Base-by-base conservation (phyloP, 2,113 vertebrate genomes). In the Nothocercus julius region DNA sequence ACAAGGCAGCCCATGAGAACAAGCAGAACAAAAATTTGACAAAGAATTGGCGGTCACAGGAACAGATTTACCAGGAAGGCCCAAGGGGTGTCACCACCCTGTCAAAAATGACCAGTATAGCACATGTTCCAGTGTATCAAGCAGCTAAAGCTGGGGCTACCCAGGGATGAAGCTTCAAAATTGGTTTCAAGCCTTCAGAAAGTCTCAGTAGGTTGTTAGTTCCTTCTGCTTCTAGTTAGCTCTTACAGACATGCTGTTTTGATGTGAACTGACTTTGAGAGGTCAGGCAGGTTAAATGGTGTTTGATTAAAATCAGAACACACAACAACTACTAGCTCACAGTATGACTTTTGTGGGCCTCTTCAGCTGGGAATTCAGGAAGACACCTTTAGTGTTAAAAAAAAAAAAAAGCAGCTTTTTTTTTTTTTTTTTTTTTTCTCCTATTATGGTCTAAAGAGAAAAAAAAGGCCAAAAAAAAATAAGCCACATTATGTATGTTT, bases 271-370 rank as follows among this genome's bases (percentile, higher is more conserved):
- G 96, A 97, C 97, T 97, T 98, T 93, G 96, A 30, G 95, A 97
- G 98, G 97, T 98, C 97, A 95, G 93, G 87, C 21, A 13, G 98
- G 98, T 98, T 98, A 98, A 98, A 98, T 98, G 96, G 96, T 97
- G 97, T 98, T 98, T 97, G 98, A 98, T 97, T 98, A 98, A 98
- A 98, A 98, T 98, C 98, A 97, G 98, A 98, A 97, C 97, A 97
- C 98, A 97, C 83, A 95, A 97, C 96, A 97, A 96, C 96, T 97
- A 97, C 93, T 93, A 95, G 94, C 94, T 95, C 94, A 92, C 91
- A 95, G 95, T 97, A 94, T 91, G 95, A 85, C 95, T 92, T 92
- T 63, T 32, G 91, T 54, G 61, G 51, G 85, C 81, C 87, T 38
- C 24, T 93, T 78, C 96, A 97, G 96, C 91, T 94, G 97, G 97